These are phyloP conservation scores for Hemibagrus wyckioides DNA, from an alignment of 2,113 vertebrate species.

Conservation along the genomic window DNA sequence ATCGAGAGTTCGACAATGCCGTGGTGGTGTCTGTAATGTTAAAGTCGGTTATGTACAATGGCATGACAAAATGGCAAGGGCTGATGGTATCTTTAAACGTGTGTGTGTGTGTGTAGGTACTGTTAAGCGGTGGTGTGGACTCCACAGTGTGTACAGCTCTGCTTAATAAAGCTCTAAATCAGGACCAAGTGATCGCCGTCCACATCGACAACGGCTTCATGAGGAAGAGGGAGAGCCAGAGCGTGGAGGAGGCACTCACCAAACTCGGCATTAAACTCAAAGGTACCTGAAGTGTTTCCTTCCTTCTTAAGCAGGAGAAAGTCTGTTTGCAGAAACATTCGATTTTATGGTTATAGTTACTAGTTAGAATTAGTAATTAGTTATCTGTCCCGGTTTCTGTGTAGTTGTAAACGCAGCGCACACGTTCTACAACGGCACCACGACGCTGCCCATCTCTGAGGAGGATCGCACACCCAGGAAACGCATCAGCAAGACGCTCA, in stretches of 20 bases:
- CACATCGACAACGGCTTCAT: conserved; percentile 99
- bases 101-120: conserved; percentile 74
- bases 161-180: conserved; percentile 89
- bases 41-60: not conserved
- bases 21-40: not conserved
- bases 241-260: conserved; percentile 94
- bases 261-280: conserved; percentile 96
- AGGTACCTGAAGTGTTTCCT: conserved; percentile 72
- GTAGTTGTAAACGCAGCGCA: conserved; percentile 97
- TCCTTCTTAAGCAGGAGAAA: no score
- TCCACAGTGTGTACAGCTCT: conserved; percentile 98
- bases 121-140: conserved; percentile 95
- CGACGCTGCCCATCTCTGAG: conserved; percentile 96
- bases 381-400: not conserved
- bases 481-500: conserved; percentile 97
- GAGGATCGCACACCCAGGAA: conserved; percentile 96
- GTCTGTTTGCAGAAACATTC: not conserved
- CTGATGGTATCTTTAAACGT: not conserved
- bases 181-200: conserved; percentile 94
- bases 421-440: conserved; percentile 98
- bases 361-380: not conserved
- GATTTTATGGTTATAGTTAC: not conserved
- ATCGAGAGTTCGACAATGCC: not conserved
- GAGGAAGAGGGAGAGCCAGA: conserved; percentile 95
- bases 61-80: not conserved